Conservation (phyloP, 2,113 vertebrate species). For the Tachysurus vachellii region DNA sequence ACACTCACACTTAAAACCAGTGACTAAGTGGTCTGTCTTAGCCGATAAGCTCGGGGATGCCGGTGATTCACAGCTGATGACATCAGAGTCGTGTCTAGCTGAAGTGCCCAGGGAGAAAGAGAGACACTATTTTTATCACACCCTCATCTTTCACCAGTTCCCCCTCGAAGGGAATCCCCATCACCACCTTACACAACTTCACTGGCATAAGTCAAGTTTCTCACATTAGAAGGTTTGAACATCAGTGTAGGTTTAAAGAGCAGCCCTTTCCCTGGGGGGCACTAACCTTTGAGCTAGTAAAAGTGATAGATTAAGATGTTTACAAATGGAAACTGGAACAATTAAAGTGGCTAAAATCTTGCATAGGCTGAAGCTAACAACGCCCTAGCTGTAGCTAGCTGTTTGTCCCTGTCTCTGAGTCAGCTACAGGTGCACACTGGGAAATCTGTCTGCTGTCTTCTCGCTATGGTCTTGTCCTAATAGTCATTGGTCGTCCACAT, state of each 20-base stretch:
- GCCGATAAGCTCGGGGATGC: slow-evolving; percentile 28
- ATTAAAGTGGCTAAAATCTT: not conserved
- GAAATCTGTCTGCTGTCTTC: not conserved
- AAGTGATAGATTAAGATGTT: not conserved
- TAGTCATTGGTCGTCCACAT: not conserved
- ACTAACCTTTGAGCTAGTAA: not conserved
- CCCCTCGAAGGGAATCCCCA: slow-evolving; percentile 26
- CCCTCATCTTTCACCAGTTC: not conserved
- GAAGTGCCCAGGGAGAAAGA: not conserved
- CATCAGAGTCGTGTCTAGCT: slow-evolving; percentile 38
- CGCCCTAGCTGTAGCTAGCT: not conserved
- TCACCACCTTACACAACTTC: slow-evolving; percentile 12
- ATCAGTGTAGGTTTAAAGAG: not conserved
- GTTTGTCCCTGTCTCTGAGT: no score
- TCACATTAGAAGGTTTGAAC: not conserved
- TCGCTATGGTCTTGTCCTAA: not conserved
- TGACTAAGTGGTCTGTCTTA: slow-evolving; percentile 46
- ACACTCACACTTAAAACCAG: slow-evolving; percentile 1
- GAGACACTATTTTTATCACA: slow-evolving; percentile 24
- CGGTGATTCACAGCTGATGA: slow-evolving; percentile 52
- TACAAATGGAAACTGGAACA: not conserved
- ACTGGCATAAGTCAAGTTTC: not conserved
- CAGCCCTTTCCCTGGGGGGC: slow-evolving; percentile 5
- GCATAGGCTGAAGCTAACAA: no score
- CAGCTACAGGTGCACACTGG: not conserved